Conservation (phyloP, 2,888 invertebrate genomes). For the Lithophane leautieri region DNA sequence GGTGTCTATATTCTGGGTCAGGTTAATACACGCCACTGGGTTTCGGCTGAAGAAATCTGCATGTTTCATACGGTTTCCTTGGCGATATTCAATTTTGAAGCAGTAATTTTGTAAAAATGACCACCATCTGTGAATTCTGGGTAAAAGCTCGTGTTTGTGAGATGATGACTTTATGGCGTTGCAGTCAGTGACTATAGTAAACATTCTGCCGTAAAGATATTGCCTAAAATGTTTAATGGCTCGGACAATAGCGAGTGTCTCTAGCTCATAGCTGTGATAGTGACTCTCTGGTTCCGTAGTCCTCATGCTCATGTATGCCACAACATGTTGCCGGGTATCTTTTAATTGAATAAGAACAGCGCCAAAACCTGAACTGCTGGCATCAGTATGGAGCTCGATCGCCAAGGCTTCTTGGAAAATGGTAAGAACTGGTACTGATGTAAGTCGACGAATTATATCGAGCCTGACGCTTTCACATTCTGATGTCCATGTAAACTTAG, state of each 20-base stretch:
- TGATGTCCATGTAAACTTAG: no score
- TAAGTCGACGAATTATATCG: no score
- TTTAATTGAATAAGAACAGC: background rate
- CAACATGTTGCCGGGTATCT: background rate
- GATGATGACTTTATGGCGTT: slow-evolving; percentile 16
- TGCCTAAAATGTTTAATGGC: slow-evolving; percentile 2
- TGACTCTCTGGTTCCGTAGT: background rate
- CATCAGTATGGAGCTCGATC: slow-evolving; percentile 15
- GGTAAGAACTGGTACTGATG: slow-evolving; percentile 9
- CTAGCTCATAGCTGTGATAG: slow-evolving; percentile 2
- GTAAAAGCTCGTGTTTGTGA: slow-evolving; percentile 7
- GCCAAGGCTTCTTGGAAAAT: slow-evolving; percentile 12
- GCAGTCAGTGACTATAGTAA: slow-evolving; percentile 23
- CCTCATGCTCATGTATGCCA: background rate
- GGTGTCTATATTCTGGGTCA: background rate
- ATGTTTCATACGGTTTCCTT: slow-evolving; percentile 13
- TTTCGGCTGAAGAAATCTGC: slow-evolving; percentile 12
- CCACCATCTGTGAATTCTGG: slow-evolving; percentile 31
- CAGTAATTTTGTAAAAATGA: slow-evolving; percentile 10
- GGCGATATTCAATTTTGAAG: slow-evolving; percentile 20
- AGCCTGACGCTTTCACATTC: no score
- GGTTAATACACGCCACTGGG: background rate
- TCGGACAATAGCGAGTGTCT: background rate
- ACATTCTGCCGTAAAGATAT: slow-evolving; percentile 4
- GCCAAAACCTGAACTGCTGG: background rate